Base-by-base conservation (phyloP, 2,888 invertebrate species). In the Cryptophagus acutangulus region DNA sequence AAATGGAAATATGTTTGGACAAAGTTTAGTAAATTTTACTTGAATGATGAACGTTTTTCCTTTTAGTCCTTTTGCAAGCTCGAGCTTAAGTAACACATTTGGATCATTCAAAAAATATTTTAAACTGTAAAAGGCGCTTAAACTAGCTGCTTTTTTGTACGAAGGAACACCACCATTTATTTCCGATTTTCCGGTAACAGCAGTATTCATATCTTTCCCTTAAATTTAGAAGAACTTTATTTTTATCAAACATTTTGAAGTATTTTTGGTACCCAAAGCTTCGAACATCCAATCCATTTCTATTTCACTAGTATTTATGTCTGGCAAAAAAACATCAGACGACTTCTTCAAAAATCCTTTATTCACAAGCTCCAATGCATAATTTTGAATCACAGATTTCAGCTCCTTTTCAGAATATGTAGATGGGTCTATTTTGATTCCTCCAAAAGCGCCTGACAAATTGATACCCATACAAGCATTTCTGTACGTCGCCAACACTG, bases 1-100 rank as follows among this genome's bases (percentile, higher is more conserved):
- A 3, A 17, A 8, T 20, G n/a, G n/a, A 20, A 20, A 8, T 6
- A 20, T 20, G n/a, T 20, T n/a, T 20, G 0, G 6, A 15, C n/a
- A 10, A 29, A 28, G 10, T 13, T 5, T n/a, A 34, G 9, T 12
- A 34, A 29, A 35, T 17, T 33, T 40, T 42, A 61, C 63, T 52
- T 65, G 61, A 12, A 65, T 50, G n/a, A 68, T 65, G 49, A 64
- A 69, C 1, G 58, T 65, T 55, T 67, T 68, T 15, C 57, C 54
- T 14, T 49, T 43, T 20, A 66, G 42, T 25, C 61, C 61, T 24
- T 40, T 37, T 4, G 49, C 49, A 17, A 63, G 38, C 4, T 45
- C 50, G 16, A 62, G 49, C 38, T 49, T 52, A 4, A 51, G 40
- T 53, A 58, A 54, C 2, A 65, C 31, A 3, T 55, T 36, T n/a